Base-by-base conservation (phyloP, 1,140 invertebrate genomes). In the Anoplophora glabripennis region DNA sequence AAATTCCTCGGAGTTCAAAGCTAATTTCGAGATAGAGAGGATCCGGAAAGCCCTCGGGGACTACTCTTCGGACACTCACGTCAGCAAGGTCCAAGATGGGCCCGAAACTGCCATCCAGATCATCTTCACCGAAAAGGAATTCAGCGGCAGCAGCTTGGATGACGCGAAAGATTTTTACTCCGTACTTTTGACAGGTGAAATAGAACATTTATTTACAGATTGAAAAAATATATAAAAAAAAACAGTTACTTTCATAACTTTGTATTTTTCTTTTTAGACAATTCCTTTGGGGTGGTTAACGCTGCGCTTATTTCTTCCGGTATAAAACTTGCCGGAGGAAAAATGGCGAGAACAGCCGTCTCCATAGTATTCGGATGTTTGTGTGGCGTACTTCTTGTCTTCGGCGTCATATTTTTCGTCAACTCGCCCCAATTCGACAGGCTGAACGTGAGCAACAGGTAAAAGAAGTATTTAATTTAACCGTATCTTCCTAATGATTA, bases 111-210 rank as follows among this genome's bases (percentile, higher is more conserved):
- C 52, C 4, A 40, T 61, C 7, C 59, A 61, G 10, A 52, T 61
- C 14, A 48, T 61, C 42, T 61, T 61, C 48, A 46, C 38, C 10
- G 59, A 61, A 12, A 61, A 57, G 33, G 33, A 61, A 8, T 61
- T 57, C 41, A 57, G 33, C 4, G 59, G 54, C 3, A 33, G 21
- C 14, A 61, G 59, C 46, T 12, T 57, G 10, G 41, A 61, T 1
- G 54, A 61, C 34, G 59, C 59, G 1, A 28, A 56, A 38, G 18
- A 28, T 17, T 61, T 61, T 5, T n/a, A 54, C 33, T 12, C 42
- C 28, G 15, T 15, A 42, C 11, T 33, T n/a, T 21, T 36, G 14
- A 40, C 33, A 34, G 46, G 18, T 38, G 12, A 28, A 10, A 9
- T 18, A 28, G 7, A 21, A 18, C 3, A 35, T 11, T 12, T 45